Conservation (phyloP, 53 echinoderm and acorn worm species). For the Antedon mediterranea region DNA sequence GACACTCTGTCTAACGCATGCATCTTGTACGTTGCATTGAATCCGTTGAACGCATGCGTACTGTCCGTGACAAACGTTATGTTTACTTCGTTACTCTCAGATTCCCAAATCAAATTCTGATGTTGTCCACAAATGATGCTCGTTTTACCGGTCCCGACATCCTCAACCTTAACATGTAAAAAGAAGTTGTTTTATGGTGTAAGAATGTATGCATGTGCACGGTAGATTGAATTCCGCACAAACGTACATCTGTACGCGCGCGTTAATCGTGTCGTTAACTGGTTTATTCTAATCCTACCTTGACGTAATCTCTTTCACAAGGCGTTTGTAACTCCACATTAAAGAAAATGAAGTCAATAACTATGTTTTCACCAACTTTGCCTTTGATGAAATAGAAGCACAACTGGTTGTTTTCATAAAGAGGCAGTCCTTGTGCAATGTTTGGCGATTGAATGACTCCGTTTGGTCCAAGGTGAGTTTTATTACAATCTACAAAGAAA, state of each 20-base stretch:
- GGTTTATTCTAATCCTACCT: no score
- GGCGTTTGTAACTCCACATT: not conserved
- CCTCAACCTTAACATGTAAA: slow-evolving; percentile 21
- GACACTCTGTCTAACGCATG: slow-evolving; percentile 2
- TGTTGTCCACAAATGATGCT: slow-evolving; percentile 17
- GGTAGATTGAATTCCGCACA: no score
- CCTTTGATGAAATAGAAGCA: not conserved
- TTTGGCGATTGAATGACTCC: not conserved
- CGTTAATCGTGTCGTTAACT: no score
- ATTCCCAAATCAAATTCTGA: slow-evolving; percentile 27
- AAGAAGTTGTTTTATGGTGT: no score
- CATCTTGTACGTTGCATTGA: slow-evolving; percentile 27
- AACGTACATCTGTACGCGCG: no score
- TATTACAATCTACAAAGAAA: not conserved
- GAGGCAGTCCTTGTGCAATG: not conserved
- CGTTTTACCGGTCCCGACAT: slow-evolving; percentile 12
- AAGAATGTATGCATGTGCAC: no score
- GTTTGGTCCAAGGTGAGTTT: not conserved
- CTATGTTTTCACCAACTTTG: not conserved
- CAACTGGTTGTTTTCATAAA: not conserved
- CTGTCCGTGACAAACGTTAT: slow-evolving; percentile 29
- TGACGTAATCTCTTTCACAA: not conserved
- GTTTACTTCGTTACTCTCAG: slow-evolving; percentile 30
- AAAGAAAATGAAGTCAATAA: not conserved
- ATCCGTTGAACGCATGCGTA: not conserved